Evolutionary conservation across 2,797 vertebrate genomes (phyloP), one percentile per base, ranked within the genome.

Genomic region (Mus spretus): DNA sequence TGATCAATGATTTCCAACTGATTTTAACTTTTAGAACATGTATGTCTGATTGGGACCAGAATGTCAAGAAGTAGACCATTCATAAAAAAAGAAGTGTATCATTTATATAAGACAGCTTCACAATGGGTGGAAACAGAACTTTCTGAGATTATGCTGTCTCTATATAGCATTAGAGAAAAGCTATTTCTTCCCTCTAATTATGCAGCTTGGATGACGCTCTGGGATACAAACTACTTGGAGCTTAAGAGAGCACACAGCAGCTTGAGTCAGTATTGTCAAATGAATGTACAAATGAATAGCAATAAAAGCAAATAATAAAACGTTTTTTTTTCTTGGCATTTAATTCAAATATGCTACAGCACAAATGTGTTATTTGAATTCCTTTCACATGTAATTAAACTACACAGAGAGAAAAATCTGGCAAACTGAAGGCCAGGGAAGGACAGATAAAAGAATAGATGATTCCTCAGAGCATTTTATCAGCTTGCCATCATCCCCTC

Each of bases 321-420:
- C 98, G 96, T 4, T 34, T 26, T 97, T 98, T 98, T 96, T 94
- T 86, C 87, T 97, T 94, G 98, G 31, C 96, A 93, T 98, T 98
- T 98, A 97, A 98, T 98, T 98, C 95, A 98, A 98, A 98, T 98
- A 97, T 90, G 91, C 95, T 97, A 82, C 98, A 98, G 98, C 97
- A 98, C 92, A 96, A 98, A 93, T 97, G 96, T 96, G 88, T 97
- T 97, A 98, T 97, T 98, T 98, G 98, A 98, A 98, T 93, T 84
- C 93, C 98, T 98, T 98, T 98, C 96, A 97, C 94, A 98, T 97
- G 96, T 97, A 98, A 98, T 98, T 98, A 98, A 98, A 98, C 97
- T 95, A 97, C 95, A 98, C 86, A 97, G 82, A 97, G 93, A 83
- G 86, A 94, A 91, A 96, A 97, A 97, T 26, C 15, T 88, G 96